Base-by-base conservation (phyloP, 1,140 invertebrate species). In the Trichonephila clavata region DNA sequence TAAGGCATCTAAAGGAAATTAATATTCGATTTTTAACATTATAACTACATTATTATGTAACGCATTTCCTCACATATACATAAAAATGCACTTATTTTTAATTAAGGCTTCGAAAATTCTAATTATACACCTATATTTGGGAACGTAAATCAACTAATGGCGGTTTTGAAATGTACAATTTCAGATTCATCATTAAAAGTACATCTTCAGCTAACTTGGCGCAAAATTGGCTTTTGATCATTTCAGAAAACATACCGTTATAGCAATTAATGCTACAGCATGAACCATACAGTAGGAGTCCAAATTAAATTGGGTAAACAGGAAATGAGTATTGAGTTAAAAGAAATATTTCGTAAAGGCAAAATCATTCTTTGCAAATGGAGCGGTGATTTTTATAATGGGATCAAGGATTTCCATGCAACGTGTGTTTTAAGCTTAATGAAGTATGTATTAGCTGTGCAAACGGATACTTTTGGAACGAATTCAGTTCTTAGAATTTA, bases 221-320 rank as follows among this genome's bases (percentile, higher is more conserved):
- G 68, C 68, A 3, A 27, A 16, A 32, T 71, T 39, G 80, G 39
- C 80, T 57, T 83, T 83, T 83, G 80, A 83, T 83, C 80, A 71
- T 32, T 65, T 65, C 63, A 65, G 63, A n/a, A 65, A 32, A 32
- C 27, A 16, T 16, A 71, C 68, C 14, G 27, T 27, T 32, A 71
- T 57, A 50, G 80, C 80, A 83, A 57, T 83, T 83, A 83, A 50
- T 57, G 24, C 39, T 83, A 21, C 80, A 18, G 18, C 39, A 14
- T 57, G 50, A n/a, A 77, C 20, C 20, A 21, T 63, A 5, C 61
- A 63, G 71, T 77, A 16, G 71, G 39, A 43, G 20, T 83, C 43
- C 43, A 18, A 83, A 83, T 83, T 50, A 83, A 83, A 83, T 43
- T 43, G 80, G 20, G 80, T 83, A 83, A 83, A 83, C 80, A 83